Percentiles rank a stretch among this genome's conserved stretches.
Evolutionary conservation across 2,797 vertebrate genomes (phyloP).

Genomic region (Rhyacichthys aspro): DNA sequence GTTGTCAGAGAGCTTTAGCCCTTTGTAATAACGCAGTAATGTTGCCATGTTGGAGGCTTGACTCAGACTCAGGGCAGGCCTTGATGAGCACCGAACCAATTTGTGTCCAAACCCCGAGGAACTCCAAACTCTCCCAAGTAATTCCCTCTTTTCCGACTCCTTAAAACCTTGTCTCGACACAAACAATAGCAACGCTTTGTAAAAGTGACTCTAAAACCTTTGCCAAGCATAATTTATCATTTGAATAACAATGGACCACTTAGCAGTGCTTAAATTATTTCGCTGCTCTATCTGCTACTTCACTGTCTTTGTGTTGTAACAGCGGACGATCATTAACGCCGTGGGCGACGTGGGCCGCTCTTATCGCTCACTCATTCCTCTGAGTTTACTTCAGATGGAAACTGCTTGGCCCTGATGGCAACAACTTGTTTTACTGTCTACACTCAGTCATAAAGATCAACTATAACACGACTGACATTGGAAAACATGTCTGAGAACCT

Average conservation of each 20-base stretch:
- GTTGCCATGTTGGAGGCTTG: slow-evolving; percentile 55
- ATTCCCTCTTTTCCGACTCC: slow-evolving; percentile 79
- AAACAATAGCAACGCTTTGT: slow-evolving; percentile 84
- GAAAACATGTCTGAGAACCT: not conserved
- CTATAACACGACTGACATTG: not conserved
- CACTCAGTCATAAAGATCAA: slow-evolving; percentile 27
- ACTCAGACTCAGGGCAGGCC: slow-evolving; percentile 60
- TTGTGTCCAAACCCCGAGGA: slow-evolving; percentile 81
- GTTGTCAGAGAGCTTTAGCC: slow-evolving; percentile 19
- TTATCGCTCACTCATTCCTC: slow-evolving; percentile 74
- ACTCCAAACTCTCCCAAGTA: slow-evolving; percentile 78
- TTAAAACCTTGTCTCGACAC: slow-evolving; percentile 78
- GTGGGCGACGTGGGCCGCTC: slow-evolving; percentile 66
- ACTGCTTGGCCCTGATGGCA: slow-evolving; percentile 61
- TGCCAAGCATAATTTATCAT: slow-evolving; percentile 86
- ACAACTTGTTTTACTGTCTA: slow-evolving; percentile 42
- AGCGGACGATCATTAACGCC: slow-evolving; percentile 77
- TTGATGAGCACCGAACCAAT: slow-evolving; percentile 77
- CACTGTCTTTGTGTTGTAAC: slow-evolving; percentile 78
- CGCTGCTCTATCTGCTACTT: slow-evolving; percentile 76
- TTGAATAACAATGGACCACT: slow-evolving; percentile 86
- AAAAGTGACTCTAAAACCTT: slow-evolving; percentile 82
- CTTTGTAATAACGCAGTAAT: slow-evolving; percentile 35
- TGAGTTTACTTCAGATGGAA: slow-evolving; percentile 73
- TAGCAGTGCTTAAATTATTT: slow-evolving; percentile 82